Base-by-base conservation (phyloP, 2,888 invertebrate species). In the Netelia fuscicornis region DNA sequence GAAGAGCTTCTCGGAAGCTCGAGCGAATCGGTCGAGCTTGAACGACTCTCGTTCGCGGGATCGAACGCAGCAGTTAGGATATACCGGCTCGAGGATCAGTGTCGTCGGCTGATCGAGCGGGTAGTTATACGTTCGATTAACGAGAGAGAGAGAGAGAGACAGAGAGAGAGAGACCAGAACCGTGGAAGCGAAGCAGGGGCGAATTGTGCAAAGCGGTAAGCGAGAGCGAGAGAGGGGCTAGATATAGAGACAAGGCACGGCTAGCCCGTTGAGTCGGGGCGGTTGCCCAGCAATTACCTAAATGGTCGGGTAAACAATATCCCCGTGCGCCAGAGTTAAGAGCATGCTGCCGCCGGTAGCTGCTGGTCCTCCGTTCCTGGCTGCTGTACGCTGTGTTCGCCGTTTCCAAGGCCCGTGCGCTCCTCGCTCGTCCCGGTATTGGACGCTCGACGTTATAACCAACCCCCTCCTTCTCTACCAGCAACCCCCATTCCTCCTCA, bases 301-400 rank as follows among this genome's bases (percentile, higher is more conserved):
- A 93, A 93, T 93, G 93, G 93, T 92, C 92, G 92, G 91, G 93
- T 93, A 93, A 93, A 93, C 93, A 93, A 92, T 93, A 92, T 93
- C 92, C 90, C 90, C 89, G 90, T 90, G 88, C 89, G 88, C 86
- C 86, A 85, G 91, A 93, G 92, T 92, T 92, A 92, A 93, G 92
- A 92, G 91, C 91, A 86, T 72, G 80, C 83, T 71, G 84, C 86
- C 80, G 75, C 72, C 79, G 82, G 75, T 85, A 77, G 82, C 82
- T 76, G 48, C 74, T 60, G 37, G 58, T 78, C 30, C 30, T 30
- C 30, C 30, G 30, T 5, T 30, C 30, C 30, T 30, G 30, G 64
- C 77, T 75, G 72, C 25, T 67, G 71, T 56, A 68, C 72, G 52
- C 70, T 67, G 79, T 84, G 67, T 58, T 65, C 60, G 77, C 86